phyloP scores from a whole-genome alignment of 35 echinoderm and acorn worm species.

The Amphiura filiformis region DNA sequence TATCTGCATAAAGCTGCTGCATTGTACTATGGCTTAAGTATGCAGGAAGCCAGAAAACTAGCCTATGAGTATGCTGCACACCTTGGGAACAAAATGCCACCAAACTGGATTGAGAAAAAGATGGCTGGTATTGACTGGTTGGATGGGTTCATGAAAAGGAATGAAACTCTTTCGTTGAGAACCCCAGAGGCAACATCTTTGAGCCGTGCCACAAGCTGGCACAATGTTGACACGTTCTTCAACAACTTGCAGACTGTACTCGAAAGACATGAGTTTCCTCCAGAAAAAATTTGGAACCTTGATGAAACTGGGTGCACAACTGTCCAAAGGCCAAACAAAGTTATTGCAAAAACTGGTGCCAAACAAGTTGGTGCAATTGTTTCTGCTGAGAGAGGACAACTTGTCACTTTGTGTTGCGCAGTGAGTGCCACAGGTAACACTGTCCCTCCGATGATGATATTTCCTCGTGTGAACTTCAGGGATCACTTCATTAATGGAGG shows the following conservation, averaged over 20 bases:
- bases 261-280: not conserved
- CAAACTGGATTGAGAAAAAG: not conserved
- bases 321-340: too few species aligned
- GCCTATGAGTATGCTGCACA: not conserved
- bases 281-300: too few species aligned
- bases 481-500: not conserved
- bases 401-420: too few species aligned
- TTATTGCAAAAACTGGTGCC: too few species aligned
- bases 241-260: not conserved
- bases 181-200: slow-evolving; percentile 14
- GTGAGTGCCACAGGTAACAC: too few species aligned
- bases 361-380: too few species aligned
- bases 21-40: not conserved
- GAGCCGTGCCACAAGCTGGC: not conserved
- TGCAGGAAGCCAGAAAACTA: not conserved
- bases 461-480: too few species aligned
- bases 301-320: too few species aligned
- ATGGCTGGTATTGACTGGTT: slow-evolving; percentile 8
- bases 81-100: not conserved
- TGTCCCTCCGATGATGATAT: too few species aligned
- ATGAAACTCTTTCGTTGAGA: not conserved
- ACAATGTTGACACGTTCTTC: not conserved
- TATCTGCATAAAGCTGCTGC: not conserved
- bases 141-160: not conserved
- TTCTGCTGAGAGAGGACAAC: too few species aligned